A percentile compares a stretch with the other conserved stretches of the same genome.
These are phyloP conservation scores for Lutjanus argentimaculatus DNA, from an alignment of 2,797 vertebrate genomes.

Conservation along the genomic window DNA sequence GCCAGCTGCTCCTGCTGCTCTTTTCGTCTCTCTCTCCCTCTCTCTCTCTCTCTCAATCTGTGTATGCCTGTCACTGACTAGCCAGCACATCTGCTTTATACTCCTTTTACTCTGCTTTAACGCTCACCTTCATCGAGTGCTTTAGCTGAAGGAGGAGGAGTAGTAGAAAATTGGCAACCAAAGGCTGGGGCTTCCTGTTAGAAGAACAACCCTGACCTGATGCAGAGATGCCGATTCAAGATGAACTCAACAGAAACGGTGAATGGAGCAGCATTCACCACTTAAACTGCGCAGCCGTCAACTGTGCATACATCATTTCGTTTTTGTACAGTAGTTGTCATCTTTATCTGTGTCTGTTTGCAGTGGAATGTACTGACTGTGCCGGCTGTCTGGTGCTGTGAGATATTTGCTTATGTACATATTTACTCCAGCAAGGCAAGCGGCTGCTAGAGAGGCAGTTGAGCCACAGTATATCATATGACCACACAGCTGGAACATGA, in stretches of 20 bases:
- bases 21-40: not conserved
- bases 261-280: constrained; percentile 49
- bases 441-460: constrained; percentile 1
- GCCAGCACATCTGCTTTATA: constrained; percentile 47
- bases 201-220: constrained; percentile 64
- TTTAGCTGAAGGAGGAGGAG: constrained; percentile 31
- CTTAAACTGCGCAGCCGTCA: constrained; percentile 14
- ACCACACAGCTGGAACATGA: constrained; percentile 51
- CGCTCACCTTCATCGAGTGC: constrained; percentile 40
- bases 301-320: constrained; percentile 18
- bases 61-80: constrained; percentile 32
- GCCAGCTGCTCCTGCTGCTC: constrained; percentile 60
- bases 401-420: constrained; percentile 37
- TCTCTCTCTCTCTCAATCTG: constrained; percentile 22
- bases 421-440: constrained; percentile 33
- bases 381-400: constrained; percentile 13
- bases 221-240: constrained; percentile 33
- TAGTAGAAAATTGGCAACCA: constrained; percentile 38
- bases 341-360: constrained; percentile 43
- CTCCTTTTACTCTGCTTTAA: constrained; percentile 27
- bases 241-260: constrained; percentile 44
- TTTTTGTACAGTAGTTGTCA: constrained; percentile 31
- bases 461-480: constrained; percentile 31
- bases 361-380: constrained; percentile 21
- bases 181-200: constrained; percentile 42